Percentiles rank a stretch among this genome's conserved stretches.
Conservation (phyloP, 2,797 vertebrate genomes). For the Denticeps clupeoides region DNA sequence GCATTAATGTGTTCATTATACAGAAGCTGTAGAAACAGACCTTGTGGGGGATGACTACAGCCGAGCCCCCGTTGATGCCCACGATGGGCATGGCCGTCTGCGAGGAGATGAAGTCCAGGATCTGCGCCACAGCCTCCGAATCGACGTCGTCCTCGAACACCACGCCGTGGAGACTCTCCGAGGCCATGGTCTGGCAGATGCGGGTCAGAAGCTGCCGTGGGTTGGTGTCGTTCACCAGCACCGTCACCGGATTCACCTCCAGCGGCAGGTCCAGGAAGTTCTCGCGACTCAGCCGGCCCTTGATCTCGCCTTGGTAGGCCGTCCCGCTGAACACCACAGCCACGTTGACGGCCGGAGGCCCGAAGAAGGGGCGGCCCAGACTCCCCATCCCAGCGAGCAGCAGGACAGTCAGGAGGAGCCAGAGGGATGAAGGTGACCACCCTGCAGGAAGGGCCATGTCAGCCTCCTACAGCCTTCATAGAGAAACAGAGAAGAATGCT, state of each 20-base stretch:
- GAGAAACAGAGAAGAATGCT: constrained; percentile 9
- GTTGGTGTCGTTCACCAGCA: constrained; percentile 87
- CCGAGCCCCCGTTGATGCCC: constrained; percentile 91
- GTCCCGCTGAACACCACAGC: constrained; percentile 89
- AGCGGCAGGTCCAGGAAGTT: constrained; percentile 87
- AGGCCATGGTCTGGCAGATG: constrained; percentile 76
- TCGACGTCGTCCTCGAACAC: constrained; percentile 91
- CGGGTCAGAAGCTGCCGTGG: constrained; percentile 84
- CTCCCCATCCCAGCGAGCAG: constrained; percentile 34
- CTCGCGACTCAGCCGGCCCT: constrained; percentile 76
- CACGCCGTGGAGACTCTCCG: constrained; percentile 77
- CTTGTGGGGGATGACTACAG: constrained; percentile 89
- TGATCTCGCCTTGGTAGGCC: constrained; percentile 70
- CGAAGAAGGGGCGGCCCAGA: constrained; percentile 52
- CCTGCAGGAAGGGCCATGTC: constrained; percentile 53
- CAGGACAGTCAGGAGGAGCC: constrained; percentile 45
- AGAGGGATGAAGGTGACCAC: constrained; percentile 41
- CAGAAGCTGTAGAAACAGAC: constrained; percentile 60
- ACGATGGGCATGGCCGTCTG: constrained; percentile 87
- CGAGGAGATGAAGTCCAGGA: constrained; percentile 91
- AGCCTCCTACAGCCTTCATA: constrained; percentile 55
- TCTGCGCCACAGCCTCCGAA: constrained; percentile 84
- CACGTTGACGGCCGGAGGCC: constrained; percentile 76
- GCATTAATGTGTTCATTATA: too few relatives aligned
- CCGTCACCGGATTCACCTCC: constrained; percentile 82